Evolutionary conservation across 2,797 vertebrate genomes (phyloP).

Genomic region (Falco naumanni): DNA sequence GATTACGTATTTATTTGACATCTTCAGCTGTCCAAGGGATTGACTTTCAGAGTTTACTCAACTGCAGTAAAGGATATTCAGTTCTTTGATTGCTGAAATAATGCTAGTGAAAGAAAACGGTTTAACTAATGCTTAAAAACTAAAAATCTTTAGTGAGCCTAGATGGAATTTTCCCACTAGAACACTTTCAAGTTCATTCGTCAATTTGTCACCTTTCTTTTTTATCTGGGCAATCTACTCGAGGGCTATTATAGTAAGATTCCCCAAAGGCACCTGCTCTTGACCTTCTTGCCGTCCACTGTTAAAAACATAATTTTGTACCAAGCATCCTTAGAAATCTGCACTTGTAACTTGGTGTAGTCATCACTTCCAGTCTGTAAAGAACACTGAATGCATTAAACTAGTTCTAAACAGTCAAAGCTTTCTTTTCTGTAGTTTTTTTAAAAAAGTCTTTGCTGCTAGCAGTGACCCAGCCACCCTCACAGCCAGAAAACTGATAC

Average conservation of each 20-base stretch:
- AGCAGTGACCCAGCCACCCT: not conserved
- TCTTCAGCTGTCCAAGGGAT: slow-evolving; percentile 26
- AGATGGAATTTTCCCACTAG: not conserved
- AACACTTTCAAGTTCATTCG: not conserved
- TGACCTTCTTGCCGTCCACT: not conserved
- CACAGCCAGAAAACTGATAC: slow-evolving; percentile 33
- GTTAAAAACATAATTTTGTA: not conserved
- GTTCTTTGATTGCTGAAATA: slow-evolving; percentile 7
- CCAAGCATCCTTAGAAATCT: slow-evolving; percentile 21
- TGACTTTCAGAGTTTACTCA: slow-evolving; percentile 5
- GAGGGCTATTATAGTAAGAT: not conserved
- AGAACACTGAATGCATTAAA: slow-evolving; percentile 40
- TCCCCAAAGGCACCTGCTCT: not conserved
- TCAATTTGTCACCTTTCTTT: not conserved
- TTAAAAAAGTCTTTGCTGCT: not conserved
- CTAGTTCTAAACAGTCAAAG: slow-evolving; percentile 34
- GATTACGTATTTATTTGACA: slow-evolving; percentile 43
- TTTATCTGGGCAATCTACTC: not conserved
- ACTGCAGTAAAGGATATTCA: not conserved
- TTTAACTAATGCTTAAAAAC: not conserved
- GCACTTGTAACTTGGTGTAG: not conserved
- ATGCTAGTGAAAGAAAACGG: not conserved
- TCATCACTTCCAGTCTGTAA: slow-evolving; percentile 13
- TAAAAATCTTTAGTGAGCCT: not conserved
- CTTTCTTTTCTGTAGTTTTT: slow-evolving; percentile 43